Conservation (phyloP, 2,797 vertebrate species). For the Vespertilio murinus region DNA sequence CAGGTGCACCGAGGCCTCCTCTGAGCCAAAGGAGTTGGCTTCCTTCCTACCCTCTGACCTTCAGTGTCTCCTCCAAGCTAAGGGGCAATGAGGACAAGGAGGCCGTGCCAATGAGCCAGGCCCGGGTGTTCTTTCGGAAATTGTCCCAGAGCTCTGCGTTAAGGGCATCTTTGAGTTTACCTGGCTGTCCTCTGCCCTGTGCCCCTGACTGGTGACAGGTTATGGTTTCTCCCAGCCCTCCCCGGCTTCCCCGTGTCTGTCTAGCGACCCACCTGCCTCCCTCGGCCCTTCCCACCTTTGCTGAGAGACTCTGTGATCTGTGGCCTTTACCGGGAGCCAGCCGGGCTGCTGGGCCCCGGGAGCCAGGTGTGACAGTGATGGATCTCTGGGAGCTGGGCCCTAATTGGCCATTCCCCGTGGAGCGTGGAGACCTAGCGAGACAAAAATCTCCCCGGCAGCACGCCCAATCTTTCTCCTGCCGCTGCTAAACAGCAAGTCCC, state of each 20-base stretch:
- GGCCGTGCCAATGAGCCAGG: background rate
- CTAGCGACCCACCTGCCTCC: background rate
- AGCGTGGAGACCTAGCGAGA: background rate
- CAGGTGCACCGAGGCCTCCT: background rate
- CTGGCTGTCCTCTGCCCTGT: background rate
- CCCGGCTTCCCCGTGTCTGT: background rate
- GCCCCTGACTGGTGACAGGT: background rate
- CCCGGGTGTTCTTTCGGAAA: background rate
- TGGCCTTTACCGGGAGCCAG: background rate
- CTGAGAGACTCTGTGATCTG: background rate
- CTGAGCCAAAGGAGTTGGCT: background rate
- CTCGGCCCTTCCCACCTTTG: background rate
- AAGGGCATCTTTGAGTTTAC: background rate
- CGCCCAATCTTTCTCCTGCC: background rate
- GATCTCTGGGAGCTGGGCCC: background rate
- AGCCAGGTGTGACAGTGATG: background rate
- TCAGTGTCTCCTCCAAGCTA: background rate
- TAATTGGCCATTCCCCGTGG: background rate
- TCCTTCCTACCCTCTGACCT: background rate
- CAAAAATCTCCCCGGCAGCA: background rate
- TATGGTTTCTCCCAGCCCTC: background rate
- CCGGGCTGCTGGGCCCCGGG: background rate
- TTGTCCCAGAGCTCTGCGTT: background rate
- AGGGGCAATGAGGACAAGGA: background rate
- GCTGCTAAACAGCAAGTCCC: background rate